Evolutionary conservation across 92 coral and sea anemone genomes (phyloP).

Genomic region (Parazoanthus swiftii): DNA sequence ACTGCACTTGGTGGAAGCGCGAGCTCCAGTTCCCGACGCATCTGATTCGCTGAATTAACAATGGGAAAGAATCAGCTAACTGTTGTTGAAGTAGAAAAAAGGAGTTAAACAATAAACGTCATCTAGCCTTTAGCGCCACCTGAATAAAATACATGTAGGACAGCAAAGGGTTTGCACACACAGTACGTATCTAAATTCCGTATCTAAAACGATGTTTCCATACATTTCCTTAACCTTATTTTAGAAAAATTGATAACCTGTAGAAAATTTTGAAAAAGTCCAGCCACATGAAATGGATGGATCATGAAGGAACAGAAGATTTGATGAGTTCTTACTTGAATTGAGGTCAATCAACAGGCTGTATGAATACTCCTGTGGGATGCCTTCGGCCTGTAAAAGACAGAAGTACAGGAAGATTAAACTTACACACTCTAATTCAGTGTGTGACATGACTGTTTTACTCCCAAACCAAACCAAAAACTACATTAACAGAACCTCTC

Average conservation of each 20-base stretch:
- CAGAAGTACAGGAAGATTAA: neutral
- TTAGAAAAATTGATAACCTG: neutral
- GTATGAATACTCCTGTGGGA: constrained; percentile 88
- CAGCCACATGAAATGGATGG: neutral
- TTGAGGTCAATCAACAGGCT: constrained; percentile 86
- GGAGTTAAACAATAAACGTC: neutral
- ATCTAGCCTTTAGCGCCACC: neutral
- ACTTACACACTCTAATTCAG: neutral
- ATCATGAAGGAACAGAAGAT: neutral
- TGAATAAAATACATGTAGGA: no score
- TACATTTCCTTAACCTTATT: neutral
- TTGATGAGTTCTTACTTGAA: constrained; percentile 64
- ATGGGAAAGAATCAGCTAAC: neutral
- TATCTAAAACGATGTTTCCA: neutral
- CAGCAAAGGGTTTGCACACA: neutral
- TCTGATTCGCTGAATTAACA: constrained; percentile 60
- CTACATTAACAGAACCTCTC: constrained; percentile 3
- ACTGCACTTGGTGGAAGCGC: constrained; percentile 73
- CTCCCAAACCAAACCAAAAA: no score
- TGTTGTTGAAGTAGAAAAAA: neutral
- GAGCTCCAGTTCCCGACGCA: constrained; percentile 71
- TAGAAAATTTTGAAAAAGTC: neutral
- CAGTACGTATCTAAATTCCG: neutral
- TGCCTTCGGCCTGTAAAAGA: constrained; percentile 79
- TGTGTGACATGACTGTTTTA: no score